These are phyloP conservation scores for Podilymbus podiceps DNA, from an alignment of 2,113 vertebrate genomes.

Conservation along the genomic window DNA sequence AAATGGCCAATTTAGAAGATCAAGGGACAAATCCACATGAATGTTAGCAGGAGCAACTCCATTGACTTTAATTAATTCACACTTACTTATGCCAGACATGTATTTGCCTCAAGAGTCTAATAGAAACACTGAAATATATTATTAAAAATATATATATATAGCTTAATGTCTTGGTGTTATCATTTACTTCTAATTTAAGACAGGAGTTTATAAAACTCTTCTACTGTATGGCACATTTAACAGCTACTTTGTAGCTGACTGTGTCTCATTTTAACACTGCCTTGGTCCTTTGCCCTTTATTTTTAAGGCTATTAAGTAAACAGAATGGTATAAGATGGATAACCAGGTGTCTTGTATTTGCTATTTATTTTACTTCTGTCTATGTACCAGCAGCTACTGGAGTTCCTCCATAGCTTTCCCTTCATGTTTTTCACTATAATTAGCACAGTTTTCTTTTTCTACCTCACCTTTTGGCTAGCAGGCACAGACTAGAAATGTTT, in stretches of 20 bases:
- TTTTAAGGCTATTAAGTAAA: neutral
- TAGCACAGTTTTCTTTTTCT: neutral
- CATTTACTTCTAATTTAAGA: slow-evolving; percentile 4
- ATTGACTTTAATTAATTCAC: neutral
- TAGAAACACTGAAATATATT: neutral
- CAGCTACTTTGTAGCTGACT: neutral
- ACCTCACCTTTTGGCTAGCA: neutral
- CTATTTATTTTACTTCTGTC: neutral
- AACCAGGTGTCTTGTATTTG: neutral
- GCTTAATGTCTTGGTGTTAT: neutral
- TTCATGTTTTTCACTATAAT: neutral
- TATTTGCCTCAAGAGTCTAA: neutral
- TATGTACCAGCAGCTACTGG: neutral
- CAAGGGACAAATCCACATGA: neutral
- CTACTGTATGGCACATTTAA: neutral
- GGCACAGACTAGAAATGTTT: neutral
- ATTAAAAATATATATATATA: neutral
- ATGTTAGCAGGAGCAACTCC: neutral
- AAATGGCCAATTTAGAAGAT: neutral
- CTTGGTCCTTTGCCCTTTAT: neutral
- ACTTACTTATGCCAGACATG: neutral
- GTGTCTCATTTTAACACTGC: neutral
- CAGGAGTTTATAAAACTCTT: neutral
- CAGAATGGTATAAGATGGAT: neutral
- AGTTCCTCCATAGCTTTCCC: neutral